These are phyloP conservation scores for Neuroscelio doddi DNA, from an alignment of 2,888 invertebrate genomes.

Conservation along the genomic window DNA sequence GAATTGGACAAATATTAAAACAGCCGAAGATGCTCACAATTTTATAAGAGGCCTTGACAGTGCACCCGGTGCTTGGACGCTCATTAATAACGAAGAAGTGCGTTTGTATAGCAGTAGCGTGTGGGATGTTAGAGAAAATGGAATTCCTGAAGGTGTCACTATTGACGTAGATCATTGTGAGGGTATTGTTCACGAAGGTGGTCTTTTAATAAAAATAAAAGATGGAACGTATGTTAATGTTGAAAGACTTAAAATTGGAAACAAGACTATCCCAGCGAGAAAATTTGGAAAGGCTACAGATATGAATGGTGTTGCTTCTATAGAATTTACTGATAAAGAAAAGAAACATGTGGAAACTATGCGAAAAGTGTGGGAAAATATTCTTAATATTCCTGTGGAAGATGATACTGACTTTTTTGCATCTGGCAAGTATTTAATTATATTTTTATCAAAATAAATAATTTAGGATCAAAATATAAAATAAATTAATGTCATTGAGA, in stretches of 20 bases:
- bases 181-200: conserved; percentile 83
- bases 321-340: conserved; percentile 85
- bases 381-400: conserved; percentile 81
- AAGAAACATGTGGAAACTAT: conserved; percentile 78
- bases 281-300: conserved; percentile 81
- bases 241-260: conserved; percentile 82
- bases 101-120: conserved; percentile 87
- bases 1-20: conserved; percentile 77
- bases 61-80: conserved; percentile 91
- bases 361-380: conserved; percentile 86
- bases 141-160: conserved; percentile 75
- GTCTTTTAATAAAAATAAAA: conserved; percentile 85
- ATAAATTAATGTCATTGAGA: too few relatives aligned
- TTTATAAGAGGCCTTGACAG: conserved; percentile 96
- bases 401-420: conserved; percentile 93
- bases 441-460: too few relatives aligned
- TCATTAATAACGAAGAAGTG: conserved; percentile 76
- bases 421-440: conserved; percentile 75
- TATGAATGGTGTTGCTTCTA: conserved; percentile 71
- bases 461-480: too few relatives aligned
- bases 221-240: conserved; percentile 88
- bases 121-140: conserved; percentile 72
- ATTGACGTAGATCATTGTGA: conserved; percentile 57
- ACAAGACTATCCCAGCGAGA: conserved; percentile 86
- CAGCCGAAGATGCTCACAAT: conserved; percentile 87